phyloP scores from a whole-genome alignment of 2,888 invertebrate genomes.

The Mesorhabditis spiculigera region DNA sequence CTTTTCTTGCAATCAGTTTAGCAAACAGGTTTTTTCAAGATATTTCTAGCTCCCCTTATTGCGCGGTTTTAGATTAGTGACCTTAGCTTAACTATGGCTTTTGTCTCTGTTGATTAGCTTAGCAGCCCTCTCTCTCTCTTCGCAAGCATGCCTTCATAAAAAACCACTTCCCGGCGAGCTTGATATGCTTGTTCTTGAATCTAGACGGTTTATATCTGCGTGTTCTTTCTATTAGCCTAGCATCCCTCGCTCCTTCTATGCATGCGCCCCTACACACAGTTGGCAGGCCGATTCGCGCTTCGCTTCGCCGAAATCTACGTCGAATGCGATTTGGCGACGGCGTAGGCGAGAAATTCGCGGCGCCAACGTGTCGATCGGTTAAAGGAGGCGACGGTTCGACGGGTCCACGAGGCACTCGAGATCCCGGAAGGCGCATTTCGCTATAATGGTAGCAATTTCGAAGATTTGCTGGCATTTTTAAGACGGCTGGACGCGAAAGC shows the following conservation, averaged over 20 bases:
- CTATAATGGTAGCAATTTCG: no score
- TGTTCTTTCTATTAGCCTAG: neutral
- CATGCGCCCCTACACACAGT: neutral
- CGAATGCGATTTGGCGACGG: neutral
- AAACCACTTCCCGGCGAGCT: neutral
- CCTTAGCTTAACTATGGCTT: no score
- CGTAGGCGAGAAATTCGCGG: neutral
- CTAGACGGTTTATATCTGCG: neutral
- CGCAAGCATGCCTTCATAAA: no score
- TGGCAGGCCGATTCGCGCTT: neutral
- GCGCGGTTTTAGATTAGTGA: no score
- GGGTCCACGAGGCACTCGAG: neutral
- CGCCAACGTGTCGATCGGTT: neutral
- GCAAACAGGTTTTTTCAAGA: no score
- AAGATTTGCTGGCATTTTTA: no score
- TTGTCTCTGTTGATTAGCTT: no score
- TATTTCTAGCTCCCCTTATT: no score
- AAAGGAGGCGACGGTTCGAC: neutral
- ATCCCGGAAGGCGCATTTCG: neutral
- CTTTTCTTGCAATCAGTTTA: no score
- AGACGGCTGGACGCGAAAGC: no score
- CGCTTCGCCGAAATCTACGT: neutral
- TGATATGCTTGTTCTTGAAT: neutral
- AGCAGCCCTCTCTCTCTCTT: no score
- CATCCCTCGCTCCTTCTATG: neutral